Conservation (phyloP, 2,113 vertebrate genomes). For the Lethenteron reissneri region DNA sequence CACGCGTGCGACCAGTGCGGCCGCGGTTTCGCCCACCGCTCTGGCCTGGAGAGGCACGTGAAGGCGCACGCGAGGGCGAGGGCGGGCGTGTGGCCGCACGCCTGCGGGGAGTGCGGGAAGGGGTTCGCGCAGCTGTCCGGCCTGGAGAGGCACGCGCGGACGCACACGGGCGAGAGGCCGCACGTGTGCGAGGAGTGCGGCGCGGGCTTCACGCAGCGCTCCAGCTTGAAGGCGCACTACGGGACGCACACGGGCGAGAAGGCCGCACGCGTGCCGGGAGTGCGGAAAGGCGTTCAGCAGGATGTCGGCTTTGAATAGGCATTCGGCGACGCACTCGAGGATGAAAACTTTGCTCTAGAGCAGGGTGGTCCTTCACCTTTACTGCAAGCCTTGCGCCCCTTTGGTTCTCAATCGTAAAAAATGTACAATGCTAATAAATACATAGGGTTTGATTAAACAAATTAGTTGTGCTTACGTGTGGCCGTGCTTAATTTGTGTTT, state of each 20-base stretch:
- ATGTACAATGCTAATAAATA: too few species aligned
- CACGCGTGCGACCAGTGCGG: not conserved
- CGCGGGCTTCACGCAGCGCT: not conserved
- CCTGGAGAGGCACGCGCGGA: not conserved
- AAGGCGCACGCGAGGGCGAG: constrained; percentile 25
- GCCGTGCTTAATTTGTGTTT: too few species aligned
- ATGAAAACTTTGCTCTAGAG: too few species aligned
- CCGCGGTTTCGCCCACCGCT: constrained; percentile 1
- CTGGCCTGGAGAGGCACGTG: not conserved
- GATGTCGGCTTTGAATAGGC: not conserved
- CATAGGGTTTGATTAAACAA: too few species aligned
- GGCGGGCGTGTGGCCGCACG: not conserved
- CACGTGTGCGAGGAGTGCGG: not conserved
- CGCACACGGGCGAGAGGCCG: not conserved
- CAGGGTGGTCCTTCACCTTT: too few species aligned
- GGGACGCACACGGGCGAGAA: not conserved
- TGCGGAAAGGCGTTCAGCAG: not conserved
- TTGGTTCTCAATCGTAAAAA: too few species aligned
- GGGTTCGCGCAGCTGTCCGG: constrained; percentile 1
- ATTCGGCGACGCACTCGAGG: too few species aligned
- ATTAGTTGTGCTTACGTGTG: too few species aligned
- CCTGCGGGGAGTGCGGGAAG: not conserved
- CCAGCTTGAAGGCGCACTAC: not conserved
- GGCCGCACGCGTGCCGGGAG: not conserved
- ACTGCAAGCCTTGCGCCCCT: too few species aligned